These are phyloP conservation scores for Xenotilapia leptura DNA, from an alignment of 2,113 vertebrate genomes.

Conservation along the genomic window DNA sequence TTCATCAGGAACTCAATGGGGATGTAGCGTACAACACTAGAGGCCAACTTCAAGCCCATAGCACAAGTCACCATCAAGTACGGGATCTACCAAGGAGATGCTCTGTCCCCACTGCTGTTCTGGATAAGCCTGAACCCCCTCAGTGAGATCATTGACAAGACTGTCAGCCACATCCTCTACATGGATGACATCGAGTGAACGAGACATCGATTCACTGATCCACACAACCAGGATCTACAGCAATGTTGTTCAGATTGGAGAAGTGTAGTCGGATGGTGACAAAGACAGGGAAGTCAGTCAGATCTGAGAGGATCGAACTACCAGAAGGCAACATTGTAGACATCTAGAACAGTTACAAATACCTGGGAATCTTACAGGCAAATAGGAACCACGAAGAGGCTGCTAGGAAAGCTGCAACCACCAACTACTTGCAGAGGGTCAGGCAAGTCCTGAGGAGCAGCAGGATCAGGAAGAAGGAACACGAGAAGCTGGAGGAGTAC, in stretches of 20 bases:
- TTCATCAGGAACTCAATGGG: too few species aligned
- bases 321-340: not conserved
- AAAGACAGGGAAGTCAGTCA: not conserved
- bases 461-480: not conserved
- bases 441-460: not conserved
- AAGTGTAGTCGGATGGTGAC: not conserved
- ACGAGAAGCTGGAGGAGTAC: not conserved
- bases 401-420: not conserved
- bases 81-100: not conserved
- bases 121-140: not conserved
- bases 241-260: not conserved
- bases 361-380: not conserved
- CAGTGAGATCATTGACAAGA: not conserved
- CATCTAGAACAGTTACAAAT: not conserved
- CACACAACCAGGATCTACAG: not conserved
- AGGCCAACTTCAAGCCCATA: too few species aligned
- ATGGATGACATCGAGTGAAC: not conserved
- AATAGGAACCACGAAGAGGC: not conserved
- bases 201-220: not conserved
- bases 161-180: not conserved
- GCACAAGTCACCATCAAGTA: too few species aligned
- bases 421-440: not conserved
- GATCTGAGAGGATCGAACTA: not conserved
- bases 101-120: not conserved
- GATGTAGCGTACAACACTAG: too few species aligned